A percentile compares a stretch with the other conserved stretches of the same genome.
These are phyloP conservation scores for Bombus affinis DNA, from an alignment of 1,140 invertebrate genomes.

Conservation along the genomic window DNA sequence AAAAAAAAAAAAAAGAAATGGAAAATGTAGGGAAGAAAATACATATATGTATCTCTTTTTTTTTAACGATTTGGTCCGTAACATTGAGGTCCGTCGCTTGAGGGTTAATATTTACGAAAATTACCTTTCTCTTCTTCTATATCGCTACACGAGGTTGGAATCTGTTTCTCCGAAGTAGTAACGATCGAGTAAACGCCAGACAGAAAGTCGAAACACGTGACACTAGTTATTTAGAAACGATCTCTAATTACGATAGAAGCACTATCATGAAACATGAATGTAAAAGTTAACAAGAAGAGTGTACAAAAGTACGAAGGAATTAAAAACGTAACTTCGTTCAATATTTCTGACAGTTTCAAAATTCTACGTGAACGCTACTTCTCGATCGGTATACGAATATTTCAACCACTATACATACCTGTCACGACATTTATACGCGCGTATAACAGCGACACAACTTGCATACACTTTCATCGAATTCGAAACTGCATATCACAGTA, in stretches of 20 bases:
- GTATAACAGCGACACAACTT: slow-evolving; percentile 9
- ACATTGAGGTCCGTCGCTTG: too few species aligned
- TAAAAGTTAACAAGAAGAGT: neutral
- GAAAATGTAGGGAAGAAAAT: too few species aligned
- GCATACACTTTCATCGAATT: slow-evolving; percentile 19
- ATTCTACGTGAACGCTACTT: slow-evolving; percentile 7
- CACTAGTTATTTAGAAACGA: neutral
- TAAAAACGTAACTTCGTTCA: slow-evolving; percentile 1
- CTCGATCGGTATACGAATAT: neutral
- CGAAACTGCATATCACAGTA: slow-evolving; percentile 10
- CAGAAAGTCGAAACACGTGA: neutral
- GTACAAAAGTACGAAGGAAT: neutral
- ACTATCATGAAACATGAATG: too few species aligned
- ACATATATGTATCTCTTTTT: too few species aligned
- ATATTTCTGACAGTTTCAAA: slow-evolving; percentile 21
- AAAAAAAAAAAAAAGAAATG: too few species aligned
- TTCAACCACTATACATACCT: slow-evolving; percentile 25
- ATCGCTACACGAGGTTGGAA: neutral
- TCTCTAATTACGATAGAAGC: neutral
- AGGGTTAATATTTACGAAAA: neutral
- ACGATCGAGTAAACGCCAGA: slow-evolving; percentile 24
- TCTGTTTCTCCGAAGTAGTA: slow-evolving; percentile 12
- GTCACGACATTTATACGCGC: slow-evolving; percentile 43
- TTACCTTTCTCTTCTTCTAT: neutral
- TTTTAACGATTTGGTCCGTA: too few species aligned